Conservation (phyloP, 2,888 invertebrate species). For the Drosophila rellima region DNA sequence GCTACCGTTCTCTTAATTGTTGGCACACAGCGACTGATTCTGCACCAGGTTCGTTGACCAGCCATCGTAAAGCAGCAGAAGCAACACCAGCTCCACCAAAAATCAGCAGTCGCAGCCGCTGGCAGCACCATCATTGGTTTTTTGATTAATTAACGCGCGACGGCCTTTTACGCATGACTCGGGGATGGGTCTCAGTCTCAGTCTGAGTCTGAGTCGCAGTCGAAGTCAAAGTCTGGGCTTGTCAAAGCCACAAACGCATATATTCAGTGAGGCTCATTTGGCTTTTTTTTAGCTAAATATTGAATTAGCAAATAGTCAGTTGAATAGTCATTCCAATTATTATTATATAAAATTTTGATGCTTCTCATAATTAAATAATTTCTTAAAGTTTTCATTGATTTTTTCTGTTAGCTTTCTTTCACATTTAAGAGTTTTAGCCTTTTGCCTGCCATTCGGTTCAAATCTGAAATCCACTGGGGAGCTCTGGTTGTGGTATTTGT, state of each 20-base stretch:
- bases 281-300: slow-evolving; percentile 24
- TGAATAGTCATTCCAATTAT: not conserved
- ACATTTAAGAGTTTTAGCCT: not conserved
- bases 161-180: slow-evolving; percentile 47
- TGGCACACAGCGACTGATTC: slow-evolving; percentile 50
- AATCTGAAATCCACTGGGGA: slow-evolving; percentile 13
- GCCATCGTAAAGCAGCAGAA: slow-evolving; percentile 10
- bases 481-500: slow-evolving; percentile 54
- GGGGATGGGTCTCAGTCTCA: slow-evolving; percentile 30
- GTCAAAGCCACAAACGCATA: slow-evolving; percentile 47
- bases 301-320: not conserved
- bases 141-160: slow-evolving; percentile 76
- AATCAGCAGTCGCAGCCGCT: slow-evolving; percentile 26
- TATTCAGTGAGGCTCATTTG: slow-evolving; percentile 28
- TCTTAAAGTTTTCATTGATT: not conserved
- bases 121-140: slow-evolving; percentile 52
- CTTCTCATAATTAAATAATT: not conserved
- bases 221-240: slow-evolving; percentile 14
- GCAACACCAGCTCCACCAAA: slow-evolving; percentile 20
- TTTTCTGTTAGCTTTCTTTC: not conserved
- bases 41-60: slow-evolving; percentile 71
- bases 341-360: not conserved
- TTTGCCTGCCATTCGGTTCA: not conserved
- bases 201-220: slow-evolving; percentile 3
- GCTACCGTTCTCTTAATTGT: slow-evolving; percentile 54